Percentiles rank a stretch among this genome's conserved stretches.
Conservation (phyloP, 2,888 invertebrate genomes). For the Bhutanitis thaidina region DNA sequence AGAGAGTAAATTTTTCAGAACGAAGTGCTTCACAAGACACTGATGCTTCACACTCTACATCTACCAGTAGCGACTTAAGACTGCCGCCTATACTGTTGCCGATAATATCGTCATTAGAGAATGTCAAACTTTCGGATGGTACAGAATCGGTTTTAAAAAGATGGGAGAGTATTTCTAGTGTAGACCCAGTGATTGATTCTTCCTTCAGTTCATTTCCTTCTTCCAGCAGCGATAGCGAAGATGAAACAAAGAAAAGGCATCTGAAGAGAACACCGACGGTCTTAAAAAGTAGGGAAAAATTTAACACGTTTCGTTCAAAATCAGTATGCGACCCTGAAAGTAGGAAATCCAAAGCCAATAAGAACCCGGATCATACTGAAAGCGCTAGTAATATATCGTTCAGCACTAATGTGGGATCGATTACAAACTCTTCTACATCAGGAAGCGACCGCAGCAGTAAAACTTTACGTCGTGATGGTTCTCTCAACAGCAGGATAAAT, state of each 20-base stretch:
- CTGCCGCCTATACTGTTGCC: slow-evolving; percentile 86
- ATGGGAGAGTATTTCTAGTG: slow-evolving; percentile 84
- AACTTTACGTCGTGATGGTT: slow-evolving; percentile 58
- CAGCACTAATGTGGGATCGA: slow-evolving; percentile 63
- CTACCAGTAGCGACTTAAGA: slow-evolving; percentile 81
- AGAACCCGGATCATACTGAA: slow-evolving; percentile 64
- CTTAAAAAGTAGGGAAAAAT: slow-evolving; percentile 59
- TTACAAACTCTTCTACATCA: slow-evolving; percentile 69
- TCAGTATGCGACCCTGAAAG: slow-evolving; percentile 75
- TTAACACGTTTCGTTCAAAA: slow-evolving; percentile 64
- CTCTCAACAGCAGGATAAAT: slow-evolving; percentile 55
- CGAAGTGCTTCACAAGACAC: slow-evolving; percentile 81
- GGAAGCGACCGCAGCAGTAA: slow-evolving; percentile 68
- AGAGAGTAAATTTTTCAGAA: slow-evolving; percentile 75
- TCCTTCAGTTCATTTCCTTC: slow-evolving; percentile 81
- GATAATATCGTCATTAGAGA: slow-evolving; percentile 83
- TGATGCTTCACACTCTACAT: slow-evolving; percentile 81
- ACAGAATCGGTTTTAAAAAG: slow-evolving; percentile 66
- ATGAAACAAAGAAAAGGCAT: slow-evolving; percentile 57
- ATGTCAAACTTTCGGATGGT: slow-evolving; percentile 61
- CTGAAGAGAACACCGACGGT: slow-evolving; percentile 64
- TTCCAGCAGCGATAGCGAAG: slow-evolving; percentile 71
- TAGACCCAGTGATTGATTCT: slow-evolving; percentile 85
- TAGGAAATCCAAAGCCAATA: slow-evolving; percentile 43
- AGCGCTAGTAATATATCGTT: slow-evolving; percentile 66